Conservation (phyloP, 1,140 invertebrate species). For the Pseudomyrmex cubaensis region DNA sequence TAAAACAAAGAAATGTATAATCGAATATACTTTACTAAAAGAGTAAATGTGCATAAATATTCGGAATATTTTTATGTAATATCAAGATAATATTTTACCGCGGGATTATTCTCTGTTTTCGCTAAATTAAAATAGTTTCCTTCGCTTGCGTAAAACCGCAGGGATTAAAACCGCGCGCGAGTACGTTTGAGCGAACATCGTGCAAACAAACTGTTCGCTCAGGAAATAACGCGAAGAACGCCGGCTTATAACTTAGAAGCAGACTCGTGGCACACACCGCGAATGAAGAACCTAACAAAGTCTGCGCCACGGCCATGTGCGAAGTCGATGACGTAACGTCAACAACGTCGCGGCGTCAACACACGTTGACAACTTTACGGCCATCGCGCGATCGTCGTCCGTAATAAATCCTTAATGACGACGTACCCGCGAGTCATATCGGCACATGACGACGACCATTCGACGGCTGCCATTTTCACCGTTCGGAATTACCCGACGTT, state of each 20-base stretch:
- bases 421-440: conserved; percentile 27
- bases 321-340: background rate
- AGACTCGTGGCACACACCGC: background rate
- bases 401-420: conserved; percentile 28
- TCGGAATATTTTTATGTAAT: no score
- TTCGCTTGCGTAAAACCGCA: background rate
- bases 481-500: conserved; percentile 1
- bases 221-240: conserved; percentile 33
- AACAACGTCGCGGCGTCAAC: background rate
- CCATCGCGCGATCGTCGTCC: background rate
- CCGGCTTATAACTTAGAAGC: conserved; percentile 13
- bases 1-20: no score
- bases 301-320: background rate
- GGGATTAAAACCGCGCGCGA: conserved; percentile 48
- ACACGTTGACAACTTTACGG: conserved; percentile 44
- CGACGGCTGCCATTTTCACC: conserved; percentile 20
- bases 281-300: background rate
- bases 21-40: no score
- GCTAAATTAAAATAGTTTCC: conserved; percentile 18
- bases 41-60: no score
- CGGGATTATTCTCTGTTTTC: no score
- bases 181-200: conserved; percentile 15
- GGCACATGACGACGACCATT: conserved; percentile 16
- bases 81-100: no score
- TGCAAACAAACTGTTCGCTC: conserved; percentile 43